Percentiles rank a stretch among this genome's conserved stretches.
These are phyloP conservation scores for Stenopsyche tienmushanensis DNA, from an alignment of 1,140 invertebrate genomes.

Conservation along the genomic window DNA sequence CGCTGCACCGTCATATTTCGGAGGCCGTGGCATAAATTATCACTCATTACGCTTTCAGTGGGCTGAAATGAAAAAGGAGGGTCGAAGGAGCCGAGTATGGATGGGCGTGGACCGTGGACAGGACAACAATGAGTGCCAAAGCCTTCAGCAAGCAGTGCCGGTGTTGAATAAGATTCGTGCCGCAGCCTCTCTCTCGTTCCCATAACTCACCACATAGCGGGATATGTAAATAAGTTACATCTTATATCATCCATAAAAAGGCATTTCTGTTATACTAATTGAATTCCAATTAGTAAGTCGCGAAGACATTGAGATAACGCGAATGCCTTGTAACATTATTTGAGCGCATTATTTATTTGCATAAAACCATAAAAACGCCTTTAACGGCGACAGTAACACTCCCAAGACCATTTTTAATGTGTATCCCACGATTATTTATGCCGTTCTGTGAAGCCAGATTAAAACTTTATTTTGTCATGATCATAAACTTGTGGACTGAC, in stretches of 20 bases:
- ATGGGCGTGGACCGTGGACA: conserved; percentile 17
- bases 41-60: conserved; percentile 28
- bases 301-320: not conserved
- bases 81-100: not conserved
- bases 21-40: conserved; percentile 38
- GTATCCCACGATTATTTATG: too few species aligned
- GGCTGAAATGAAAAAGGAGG: not conserved
- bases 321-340: not conserved
- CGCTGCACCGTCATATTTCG: conserved; percentile 29
- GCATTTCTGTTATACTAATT: not conserved
- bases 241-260: not conserved
- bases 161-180: not conserved
- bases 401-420: too few species aligned
- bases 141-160: not conserved
- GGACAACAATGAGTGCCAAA: conserved; percentile 27
- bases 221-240: not conserved
- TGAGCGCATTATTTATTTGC: too few species aligned
- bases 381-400: too few species aligned
- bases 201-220: not conserved
- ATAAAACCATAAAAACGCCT: too few species aligned
- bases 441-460: too few species aligned
- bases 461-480: too few species aligned
- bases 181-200: not conserved
- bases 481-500: too few species aligned
- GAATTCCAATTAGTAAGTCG: not conserved